Conservation (phyloP, 2,888 invertebrate species). For the Seladonia tumulorum region DNA sequence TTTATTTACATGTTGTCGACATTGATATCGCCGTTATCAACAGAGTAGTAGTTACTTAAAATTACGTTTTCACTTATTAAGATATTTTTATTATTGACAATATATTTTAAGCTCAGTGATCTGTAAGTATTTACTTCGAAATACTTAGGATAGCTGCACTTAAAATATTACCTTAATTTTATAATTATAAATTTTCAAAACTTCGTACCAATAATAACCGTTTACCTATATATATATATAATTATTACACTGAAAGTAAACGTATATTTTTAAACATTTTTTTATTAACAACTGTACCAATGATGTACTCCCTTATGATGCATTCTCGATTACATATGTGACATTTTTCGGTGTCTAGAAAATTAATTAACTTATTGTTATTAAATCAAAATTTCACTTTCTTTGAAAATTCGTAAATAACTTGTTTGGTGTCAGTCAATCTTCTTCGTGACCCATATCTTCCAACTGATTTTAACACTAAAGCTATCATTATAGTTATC, state of each 20-base stretch:
- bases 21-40: not conserved
- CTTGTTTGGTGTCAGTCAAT: not conserved
- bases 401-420: not conserved
- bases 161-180: not conserved
- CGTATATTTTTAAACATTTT: not conserved
- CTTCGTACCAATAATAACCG: slow-evolving; percentile 1
- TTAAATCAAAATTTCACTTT: not conserved
- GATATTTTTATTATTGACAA: not conserved
- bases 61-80: not conserved
- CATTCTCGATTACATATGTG: slow-evolving; percentile 5
- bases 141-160: not conserved
- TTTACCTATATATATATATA: not conserved
- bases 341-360: not conserved
- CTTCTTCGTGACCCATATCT: not conserved
- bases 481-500: not conserved
- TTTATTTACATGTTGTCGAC: not conserved
- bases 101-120: not conserved
- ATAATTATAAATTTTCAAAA: slow-evolving; percentile 9
- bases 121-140: not conserved
- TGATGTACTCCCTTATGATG: not conserved
- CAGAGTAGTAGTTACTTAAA: not conserved
- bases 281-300: slow-evolving; percentile 3
- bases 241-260: not conserved
- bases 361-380: not conserved
- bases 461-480: not conserved